phyloP scores from a whole-genome alignment of 2,888 invertebrate genomes.

The Noctua fimbriata region DNA sequence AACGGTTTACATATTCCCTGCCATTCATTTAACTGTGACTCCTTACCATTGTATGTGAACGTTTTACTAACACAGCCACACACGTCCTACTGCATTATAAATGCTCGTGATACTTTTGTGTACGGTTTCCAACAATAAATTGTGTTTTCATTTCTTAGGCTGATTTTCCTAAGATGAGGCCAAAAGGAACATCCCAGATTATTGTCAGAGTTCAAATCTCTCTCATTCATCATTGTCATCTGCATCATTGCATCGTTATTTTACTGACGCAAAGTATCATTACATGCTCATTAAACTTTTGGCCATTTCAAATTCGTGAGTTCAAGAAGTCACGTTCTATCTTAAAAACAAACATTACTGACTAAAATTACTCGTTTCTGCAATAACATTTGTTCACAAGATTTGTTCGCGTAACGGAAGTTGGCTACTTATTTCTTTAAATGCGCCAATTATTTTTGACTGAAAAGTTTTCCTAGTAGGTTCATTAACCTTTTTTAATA shows the following conservation, averaged over 20 bases:
- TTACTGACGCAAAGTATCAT: neutral
- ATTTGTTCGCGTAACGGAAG: conserved; percentile 32
- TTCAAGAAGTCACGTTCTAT: conserved; percentile 49
- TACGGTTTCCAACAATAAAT: conserved; percentile 26
- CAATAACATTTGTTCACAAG: conserved; percentile 26
- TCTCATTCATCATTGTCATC: conserved; percentile 7
- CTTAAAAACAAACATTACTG: conserved; percentile 36
- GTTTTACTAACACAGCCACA: conserved; percentile 70
- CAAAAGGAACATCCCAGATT: neutral
- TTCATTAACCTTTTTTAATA: conserved; percentile 27
- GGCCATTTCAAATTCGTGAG: conserved; percentile 36
- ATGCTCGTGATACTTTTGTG: conserved; percentile 43
- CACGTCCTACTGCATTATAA: conserved; percentile 46
- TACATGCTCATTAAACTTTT: conserved; percentile 19
- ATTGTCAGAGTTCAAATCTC: conserved; percentile 31
- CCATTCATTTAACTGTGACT: conserved; percentile 71
- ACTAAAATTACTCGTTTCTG: conserved; percentile 28
- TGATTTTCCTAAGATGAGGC: neutral
- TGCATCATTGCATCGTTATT: conserved; percentile 28
- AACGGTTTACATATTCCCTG: conserved; percentile 78
- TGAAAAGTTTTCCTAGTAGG: neutral
- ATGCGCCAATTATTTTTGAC: neutral
- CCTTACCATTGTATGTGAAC: conserved; percentile 75
- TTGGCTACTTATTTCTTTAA: conserved; percentile 19
- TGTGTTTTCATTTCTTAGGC: neutral